A percentile compares a stretch with the other conserved stretches of the same genome.
Evolutionary conservation across 2,888 invertebrate genomes (phyloP).

Genomic region (Schizaphis graminum): DNA sequence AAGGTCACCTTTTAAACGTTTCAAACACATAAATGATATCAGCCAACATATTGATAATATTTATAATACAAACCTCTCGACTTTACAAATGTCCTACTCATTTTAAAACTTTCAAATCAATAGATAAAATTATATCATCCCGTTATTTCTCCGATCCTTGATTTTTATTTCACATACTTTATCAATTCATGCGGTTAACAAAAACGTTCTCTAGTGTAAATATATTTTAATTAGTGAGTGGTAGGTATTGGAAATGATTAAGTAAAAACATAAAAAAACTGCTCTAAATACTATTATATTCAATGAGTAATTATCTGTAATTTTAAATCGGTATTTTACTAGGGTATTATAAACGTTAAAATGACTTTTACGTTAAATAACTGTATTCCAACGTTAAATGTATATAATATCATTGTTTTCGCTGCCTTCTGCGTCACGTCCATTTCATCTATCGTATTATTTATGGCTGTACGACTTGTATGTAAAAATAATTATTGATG

Average conservation of each 20-base stretch:
- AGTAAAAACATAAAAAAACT: background rate
- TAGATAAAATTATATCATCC: background rate
- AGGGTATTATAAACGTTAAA: background rate
- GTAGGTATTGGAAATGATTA: background rate
- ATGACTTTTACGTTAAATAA: background rate
- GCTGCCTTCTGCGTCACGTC: background rate
- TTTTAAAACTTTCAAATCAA: background rate
- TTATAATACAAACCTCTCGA: background rate
- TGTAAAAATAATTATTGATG: background rate
- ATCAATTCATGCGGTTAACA: background rate
- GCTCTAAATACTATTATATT: background rate
- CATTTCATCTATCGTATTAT: background rate
- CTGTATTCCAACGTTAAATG: background rate
- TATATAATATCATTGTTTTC: background rate
- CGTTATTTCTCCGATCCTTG: background rate
- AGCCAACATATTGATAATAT: background rate
- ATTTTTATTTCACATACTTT: background rate
- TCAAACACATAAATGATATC: background rate
- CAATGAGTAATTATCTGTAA: background rate
- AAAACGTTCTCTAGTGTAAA: background rate
- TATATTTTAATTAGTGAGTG: background rate
- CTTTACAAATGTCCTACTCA: background rate
- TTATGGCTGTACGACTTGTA: background rate
- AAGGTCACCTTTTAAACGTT: background rate
- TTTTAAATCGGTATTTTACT: background rate